Percentiles rank a stretch among this genome's conserved stretches.
Evolutionary conservation across 2,797 vertebrate genomes (phyloP).

Genomic region (Anguilla pacifica): DNA sequence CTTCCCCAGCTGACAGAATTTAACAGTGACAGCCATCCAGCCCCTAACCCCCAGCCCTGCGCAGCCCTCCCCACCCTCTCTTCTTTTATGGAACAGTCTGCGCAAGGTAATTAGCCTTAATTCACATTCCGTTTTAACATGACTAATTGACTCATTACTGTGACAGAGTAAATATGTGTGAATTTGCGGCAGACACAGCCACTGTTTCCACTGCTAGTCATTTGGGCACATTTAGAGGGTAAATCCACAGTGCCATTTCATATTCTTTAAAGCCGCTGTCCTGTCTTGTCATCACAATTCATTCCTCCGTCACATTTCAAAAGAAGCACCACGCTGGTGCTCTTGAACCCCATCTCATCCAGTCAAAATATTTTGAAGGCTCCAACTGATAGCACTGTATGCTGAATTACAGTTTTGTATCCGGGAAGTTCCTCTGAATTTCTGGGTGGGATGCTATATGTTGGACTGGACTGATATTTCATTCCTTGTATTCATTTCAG

Average conservation of each 20-base stretch:
- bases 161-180: conserved; percentile 46
- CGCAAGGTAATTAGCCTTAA: conserved; percentile 57
- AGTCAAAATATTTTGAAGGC: conserved; percentile 19
- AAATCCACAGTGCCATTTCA: conserved; percentile 2
- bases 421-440: neutral
- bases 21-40: conserved; percentile 27
- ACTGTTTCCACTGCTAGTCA: conserved; percentile 43
- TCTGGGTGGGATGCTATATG: neutral
- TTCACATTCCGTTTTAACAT: conserved; percentile 57
- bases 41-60: neutral
- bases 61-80: neutral
- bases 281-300: neutral
- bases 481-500: neutral
- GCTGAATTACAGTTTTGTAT: neutral
- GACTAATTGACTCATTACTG: conserved; percentile 63
- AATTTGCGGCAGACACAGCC: conserved; percentile 48
- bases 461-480: conserved; percentile 5
- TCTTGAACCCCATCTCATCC: neutral
- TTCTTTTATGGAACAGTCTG: conserved; percentile 23
- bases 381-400: neutral
- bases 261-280: neutral
- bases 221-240: conserved; percentile 32
- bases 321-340: neutral
- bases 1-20: conserved; percentile 46
- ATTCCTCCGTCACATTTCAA: neutral